Evolutionary conservation across 2,888 invertebrate genomes (phyloP).

Genomic region (Agrypnus murinus): DNA sequence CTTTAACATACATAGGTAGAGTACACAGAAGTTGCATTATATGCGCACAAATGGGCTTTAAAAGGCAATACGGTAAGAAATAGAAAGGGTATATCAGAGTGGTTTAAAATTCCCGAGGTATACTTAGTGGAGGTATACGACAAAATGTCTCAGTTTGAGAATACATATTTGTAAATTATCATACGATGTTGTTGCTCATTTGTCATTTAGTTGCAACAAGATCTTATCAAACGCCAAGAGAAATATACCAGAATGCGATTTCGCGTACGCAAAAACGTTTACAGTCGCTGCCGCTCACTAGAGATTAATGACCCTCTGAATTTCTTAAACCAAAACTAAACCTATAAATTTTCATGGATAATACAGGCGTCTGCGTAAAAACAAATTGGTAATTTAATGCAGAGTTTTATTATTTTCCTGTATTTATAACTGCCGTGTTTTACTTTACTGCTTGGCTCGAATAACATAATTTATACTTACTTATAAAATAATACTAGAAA

Average conservation of each 20-base stretch:
- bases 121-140: neutral
- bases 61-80: slow-evolving; percentile 26
- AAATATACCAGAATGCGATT: slow-evolving; percentile 52
- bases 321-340: slow-evolving; percentile 55
- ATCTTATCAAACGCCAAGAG: slow-evolving; percentile 52
- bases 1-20: slow-evolving; percentile 24
- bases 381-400: slow-evolving; percentile 46
- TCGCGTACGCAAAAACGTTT: slow-evolving; percentile 53
- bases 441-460: slow-evolving; percentile 7
- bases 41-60: slow-evolving; percentile 27
- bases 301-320: slow-evolving; percentile 53
- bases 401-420: slow-evolving; percentile 21
- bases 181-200: slow-evolving; percentile 43
- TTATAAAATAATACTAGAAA: slow-evolving; percentile 17
- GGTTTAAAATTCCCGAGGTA: neutral
- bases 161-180: slow-evolving; percentile 17
- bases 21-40: slow-evolving; percentile 27
- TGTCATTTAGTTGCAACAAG: slow-evolving; percentile 53
- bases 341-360: slow-evolving; percentile 53
- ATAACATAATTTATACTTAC: slow-evolving; percentile 20
- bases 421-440: slow-evolving; percentile 19
- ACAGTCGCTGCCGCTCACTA: slow-evolving; percentile 34
- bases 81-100: slow-evolving; percentile 13
- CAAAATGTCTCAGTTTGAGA: neutral
- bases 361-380: slow-evolving; percentile 47